phyloP scores from a whole-genome alignment of 2,113 vertebrate species.

The Gopherus flavomarginatus region DNA sequence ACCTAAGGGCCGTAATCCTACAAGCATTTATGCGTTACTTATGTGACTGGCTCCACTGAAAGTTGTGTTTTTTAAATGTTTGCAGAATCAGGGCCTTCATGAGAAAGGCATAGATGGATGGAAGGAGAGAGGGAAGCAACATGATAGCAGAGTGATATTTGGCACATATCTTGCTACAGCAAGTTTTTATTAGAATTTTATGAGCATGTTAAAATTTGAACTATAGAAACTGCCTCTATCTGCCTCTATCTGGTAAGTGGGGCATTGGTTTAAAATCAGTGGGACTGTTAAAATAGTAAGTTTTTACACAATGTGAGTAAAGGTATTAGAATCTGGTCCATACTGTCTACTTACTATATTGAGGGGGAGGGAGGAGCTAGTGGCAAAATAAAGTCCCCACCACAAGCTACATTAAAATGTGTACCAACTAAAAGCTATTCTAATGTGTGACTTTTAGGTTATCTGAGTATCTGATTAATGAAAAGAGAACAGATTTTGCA shows the following conservation, averaged over 20 bases:
- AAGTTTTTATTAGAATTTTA: background rate
- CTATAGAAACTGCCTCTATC: background rate
- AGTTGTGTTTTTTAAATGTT: accelerated
- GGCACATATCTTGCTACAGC: background rate
- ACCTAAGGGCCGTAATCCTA: background rate
- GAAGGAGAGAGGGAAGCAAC: background rate
- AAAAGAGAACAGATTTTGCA: slow-evolving; percentile 36
- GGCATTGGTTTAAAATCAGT: background rate
- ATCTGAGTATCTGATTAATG: slow-evolving; percentile 48
- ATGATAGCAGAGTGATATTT: background rate
- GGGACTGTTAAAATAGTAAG: background rate
- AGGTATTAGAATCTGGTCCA: background rate
- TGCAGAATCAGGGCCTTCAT: background rate
- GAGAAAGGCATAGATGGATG: background rate
- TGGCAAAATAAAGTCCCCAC: background rate
- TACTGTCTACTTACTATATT: background rate
- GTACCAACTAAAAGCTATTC: slow-evolving; percentile 20
- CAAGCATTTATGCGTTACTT: background rate
- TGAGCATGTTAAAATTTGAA: background rate
- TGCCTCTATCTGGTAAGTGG: background rate
- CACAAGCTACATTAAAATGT: slow-evolving; percentile 6
- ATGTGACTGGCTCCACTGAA: background rate
- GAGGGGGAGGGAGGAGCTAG: background rate
- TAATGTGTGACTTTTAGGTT: slow-evolving; percentile 27
- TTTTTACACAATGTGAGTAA: background rate